A percentile compares a stretch with the other conserved stretches of the same genome.
These are phyloP conservation scores for Megalops cyprinoides DNA, from an alignment of 2,797 vertebrate genomes.

Conservation along the genomic window DNA sequence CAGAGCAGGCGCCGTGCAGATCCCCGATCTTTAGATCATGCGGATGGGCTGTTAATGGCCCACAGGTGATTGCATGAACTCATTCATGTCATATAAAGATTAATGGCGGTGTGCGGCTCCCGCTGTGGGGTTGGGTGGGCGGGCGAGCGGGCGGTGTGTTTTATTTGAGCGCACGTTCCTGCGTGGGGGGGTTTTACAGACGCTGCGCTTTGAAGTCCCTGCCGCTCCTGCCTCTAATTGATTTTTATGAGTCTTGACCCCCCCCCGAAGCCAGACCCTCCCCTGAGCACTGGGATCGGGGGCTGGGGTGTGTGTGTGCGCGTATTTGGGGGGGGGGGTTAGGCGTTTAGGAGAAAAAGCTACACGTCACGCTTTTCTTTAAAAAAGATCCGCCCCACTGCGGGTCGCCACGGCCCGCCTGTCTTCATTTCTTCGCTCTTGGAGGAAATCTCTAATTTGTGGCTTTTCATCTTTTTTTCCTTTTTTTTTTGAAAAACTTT, in stretches of 20 bases:
- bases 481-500: conserved; percentile 26
- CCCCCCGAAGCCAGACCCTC: conserved; percentile 30
- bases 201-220: conserved; percentile 50
- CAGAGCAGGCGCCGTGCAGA: background rate
- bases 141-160: conserved; percentile 35
- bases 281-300: background rate
- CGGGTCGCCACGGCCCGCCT: conserved; percentile 30
- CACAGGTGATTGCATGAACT: too few species aligned
- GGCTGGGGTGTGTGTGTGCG: background rate
- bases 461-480: conserved; percentile 36
- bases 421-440: conserved; percentile 40
- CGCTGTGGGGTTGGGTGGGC: conserved; percentile 13
- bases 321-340: conserved; percentile 15
- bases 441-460: conserved; percentile 49
- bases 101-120: background rate
- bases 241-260: too few species aligned
- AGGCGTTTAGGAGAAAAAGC: conserved; percentile 19
- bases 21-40: too few species aligned
- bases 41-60: too few species aligned
- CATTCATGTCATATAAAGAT: too few species aligned
- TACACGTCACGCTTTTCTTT: conserved; percentile 34
- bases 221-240: conserved; percentile 45
- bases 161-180: conserved; percentile 42
- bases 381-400: conserved; percentile 37
- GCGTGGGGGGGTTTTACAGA: conserved; percentile 47